Conservation (phyloP, 2,113 vertebrate species). For the Myotis yumanensis region DNA sequence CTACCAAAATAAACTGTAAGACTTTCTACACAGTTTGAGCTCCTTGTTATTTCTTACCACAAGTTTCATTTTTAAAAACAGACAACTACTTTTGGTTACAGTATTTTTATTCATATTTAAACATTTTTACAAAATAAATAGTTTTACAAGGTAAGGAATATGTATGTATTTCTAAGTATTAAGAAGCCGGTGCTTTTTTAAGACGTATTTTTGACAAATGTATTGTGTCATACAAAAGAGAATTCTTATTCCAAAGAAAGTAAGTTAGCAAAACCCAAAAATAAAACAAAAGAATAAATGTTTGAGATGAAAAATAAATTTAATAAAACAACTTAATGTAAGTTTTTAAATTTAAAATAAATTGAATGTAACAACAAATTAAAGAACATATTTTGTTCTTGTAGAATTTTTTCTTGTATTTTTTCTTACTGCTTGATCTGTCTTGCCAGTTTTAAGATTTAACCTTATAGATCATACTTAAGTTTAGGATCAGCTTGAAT, state of each 20-base stretch:
- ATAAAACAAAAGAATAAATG: not conserved
- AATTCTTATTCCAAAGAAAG: conserved; percentile 64
- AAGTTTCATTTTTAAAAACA: conserved; percentile 47
- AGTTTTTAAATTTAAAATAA: not conserved
- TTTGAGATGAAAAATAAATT: not conserved
- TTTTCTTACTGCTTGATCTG: not conserved
- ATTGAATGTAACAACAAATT: not conserved
- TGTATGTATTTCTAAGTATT: conserved; percentile 80
- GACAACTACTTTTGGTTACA: conserved; percentile 70
- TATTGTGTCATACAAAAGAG: conserved; percentile 71
- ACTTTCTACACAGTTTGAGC: conserved; percentile 26
- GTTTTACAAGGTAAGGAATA: conserved; percentile 82
- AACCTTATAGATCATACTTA: not conserved
- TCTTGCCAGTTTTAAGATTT: not conserved
- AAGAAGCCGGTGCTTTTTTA: conserved; percentile 64
- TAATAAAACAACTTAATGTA: not conserved
- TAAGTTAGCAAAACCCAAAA: conserved; percentile 48
- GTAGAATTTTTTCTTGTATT: conserved; percentile 25
- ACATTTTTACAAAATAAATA: conserved; percentile 86
- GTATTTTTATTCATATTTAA: conserved; percentile 83
- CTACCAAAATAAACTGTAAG: conserved; percentile 74
- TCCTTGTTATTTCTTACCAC: conserved; percentile 36
- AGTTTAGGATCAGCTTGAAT: not conserved
- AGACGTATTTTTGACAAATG: conserved; percentile 72
- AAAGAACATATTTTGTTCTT: conserved; percentile 29